Conservation (phyloP, 2,113 vertebrate species). For the Heterocephalus glaber region DNA sequence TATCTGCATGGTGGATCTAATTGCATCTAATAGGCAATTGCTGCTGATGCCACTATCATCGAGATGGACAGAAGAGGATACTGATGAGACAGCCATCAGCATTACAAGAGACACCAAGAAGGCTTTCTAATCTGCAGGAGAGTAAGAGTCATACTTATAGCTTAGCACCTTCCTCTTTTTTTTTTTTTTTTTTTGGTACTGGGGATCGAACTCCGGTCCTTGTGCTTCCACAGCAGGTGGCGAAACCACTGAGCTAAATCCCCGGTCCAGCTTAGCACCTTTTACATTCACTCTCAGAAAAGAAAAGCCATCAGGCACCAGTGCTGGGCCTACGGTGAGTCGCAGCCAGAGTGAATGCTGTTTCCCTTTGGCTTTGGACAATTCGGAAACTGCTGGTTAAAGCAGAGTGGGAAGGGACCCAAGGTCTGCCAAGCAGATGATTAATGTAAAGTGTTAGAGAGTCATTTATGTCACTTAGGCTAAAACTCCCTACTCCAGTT, state of each 20-base stretch:
- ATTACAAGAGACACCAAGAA: background rate
- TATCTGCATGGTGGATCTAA: background rate
- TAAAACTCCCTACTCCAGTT: background rate
- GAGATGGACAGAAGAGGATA: background rate
- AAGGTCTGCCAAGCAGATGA: background rate
- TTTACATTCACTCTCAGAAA: background rate
- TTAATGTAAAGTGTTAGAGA: background rate
- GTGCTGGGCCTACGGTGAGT: no score
- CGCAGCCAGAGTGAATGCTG: background rate
- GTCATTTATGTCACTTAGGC: background rate
- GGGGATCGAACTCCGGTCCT: no score
- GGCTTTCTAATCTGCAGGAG: background rate
- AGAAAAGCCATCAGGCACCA: background rate
- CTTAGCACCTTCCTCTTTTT: background rate
- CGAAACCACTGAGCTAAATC: no score
- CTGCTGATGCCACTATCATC: no score
- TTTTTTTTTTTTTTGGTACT: no score
- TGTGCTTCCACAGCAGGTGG: no score
- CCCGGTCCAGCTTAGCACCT: background rate
- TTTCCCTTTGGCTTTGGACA: background rate
- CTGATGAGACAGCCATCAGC: background rate
- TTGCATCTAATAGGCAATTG: background rate
- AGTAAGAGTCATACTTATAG: background rate
- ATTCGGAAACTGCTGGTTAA: background rate
- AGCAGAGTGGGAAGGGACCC: background rate